A percentile compares a stretch with the other conserved stretches of the same genome.
Evolutionary conservation across 2,113 vertebrate genomes (phyloP).

Genomic region (Tonatia bakeri): DNA sequence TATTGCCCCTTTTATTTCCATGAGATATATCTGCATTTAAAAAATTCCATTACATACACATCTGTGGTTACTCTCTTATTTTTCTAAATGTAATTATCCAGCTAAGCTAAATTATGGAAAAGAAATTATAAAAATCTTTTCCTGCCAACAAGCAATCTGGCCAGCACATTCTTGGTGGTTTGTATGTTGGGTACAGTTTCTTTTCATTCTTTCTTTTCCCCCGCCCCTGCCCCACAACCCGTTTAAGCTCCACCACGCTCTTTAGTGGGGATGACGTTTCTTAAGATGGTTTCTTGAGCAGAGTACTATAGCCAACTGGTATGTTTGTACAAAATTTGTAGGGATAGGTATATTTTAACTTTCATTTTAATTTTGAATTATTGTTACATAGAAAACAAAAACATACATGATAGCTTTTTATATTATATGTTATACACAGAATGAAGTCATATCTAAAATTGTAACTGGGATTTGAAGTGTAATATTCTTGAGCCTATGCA

Average conservation of each 20-base stretch:
- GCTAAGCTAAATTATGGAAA: slow-evolving; percentile 64
- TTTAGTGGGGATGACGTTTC: slow-evolving; percentile 10
- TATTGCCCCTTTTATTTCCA: slow-evolving; percentile 46
- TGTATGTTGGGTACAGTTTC: slow-evolving; percentile 41
- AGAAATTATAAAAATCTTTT: slow-evolving; percentile 72
- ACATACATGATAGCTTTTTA: slow-evolving; percentile 41
- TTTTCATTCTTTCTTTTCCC: slow-evolving; percentile 47
- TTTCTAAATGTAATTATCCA: slow-evolving; percentile 70
- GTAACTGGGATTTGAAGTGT: slow-evolving; percentile 50
- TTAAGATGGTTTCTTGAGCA: slow-evolving; percentile 32
- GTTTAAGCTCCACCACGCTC: slow-evolving; percentile 24
- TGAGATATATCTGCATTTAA: not conserved
- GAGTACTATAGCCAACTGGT: not conserved
- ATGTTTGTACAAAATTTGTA: not conserved
- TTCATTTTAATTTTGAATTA: slow-evolving; percentile 56
- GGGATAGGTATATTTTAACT: not conserved
- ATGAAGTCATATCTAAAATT: slow-evolving; percentile 67
- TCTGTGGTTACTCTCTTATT: slow-evolving; percentile 64
- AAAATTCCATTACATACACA: slow-evolving; percentile 32
- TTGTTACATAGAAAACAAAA: slow-evolving; percentile 62
- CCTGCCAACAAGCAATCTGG: slow-evolving; percentile 59
- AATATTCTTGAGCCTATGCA: slow-evolving; percentile 40
- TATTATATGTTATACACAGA: slow-evolving; percentile 56
- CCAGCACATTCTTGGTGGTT: slow-evolving; percentile 64
- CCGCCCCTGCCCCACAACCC: not conserved